Base-by-base conservation (phyloP, 2,113 vertebrate genomes). In the Nannospalax galili region DNA sequence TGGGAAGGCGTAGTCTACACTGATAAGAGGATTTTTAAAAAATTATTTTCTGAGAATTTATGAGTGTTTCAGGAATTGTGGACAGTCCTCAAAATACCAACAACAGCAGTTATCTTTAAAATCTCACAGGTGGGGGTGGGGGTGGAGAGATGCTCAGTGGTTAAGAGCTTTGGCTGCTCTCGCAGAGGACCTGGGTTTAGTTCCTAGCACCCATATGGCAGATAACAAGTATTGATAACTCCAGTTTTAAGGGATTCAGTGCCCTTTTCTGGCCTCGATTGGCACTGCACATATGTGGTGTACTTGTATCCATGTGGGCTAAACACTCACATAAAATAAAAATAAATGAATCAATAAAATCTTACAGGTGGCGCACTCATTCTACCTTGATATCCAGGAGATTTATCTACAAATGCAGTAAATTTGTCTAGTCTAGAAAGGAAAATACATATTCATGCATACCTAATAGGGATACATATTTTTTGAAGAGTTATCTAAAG, bases 11-110 rank as follows among this genome's bases (percentile, higher is more conserved):
- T 17, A 84, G 40, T 77, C n/a, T 56, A 60, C 64, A 74, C 35
- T 74, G 40, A 84, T 0, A 91, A 52, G 30, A 74, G 2, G 0
- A 7, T 65, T 75, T 90, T 74, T 70, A 19, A 16, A 95, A 90
- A 92, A 62, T 35, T 30, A 45, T 80, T 73, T 81, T 88, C 56
- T 77, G 73, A 82, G 94, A 81, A 32, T 78, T 88, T 22, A 45
- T 3, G 16, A 88, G 6, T 72, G 32, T 78, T 40, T 32, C 45
- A 82, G 22, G 40, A 82, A 70, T 85, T 64, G 52, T 56, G 40
- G 62, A 26, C 26, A 69, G 15, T 58, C 32, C 12, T 82, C 17
- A 64, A 82, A 88, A 78, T 42, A 62, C 1, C 0, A 0, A n/a
- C 32, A 58, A 90, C 26, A 42, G 35, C 8, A 17, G 4, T 28